These are phyloP conservation scores for Tineola bisselliella DNA, from an alignment of 2,888 invertebrate species.

Conservation along the genomic window DNA sequence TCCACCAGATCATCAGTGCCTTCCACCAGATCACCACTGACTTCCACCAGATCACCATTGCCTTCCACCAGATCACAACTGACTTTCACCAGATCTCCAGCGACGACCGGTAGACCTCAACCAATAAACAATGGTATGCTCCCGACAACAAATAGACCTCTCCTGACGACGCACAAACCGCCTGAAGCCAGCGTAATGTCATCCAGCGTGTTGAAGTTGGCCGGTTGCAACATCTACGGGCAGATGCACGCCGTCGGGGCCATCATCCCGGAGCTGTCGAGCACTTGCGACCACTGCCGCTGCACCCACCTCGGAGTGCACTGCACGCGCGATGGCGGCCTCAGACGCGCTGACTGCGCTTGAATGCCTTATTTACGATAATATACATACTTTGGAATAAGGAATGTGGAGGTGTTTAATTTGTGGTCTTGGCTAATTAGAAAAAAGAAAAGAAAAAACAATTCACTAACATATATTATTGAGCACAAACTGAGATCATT, in stretches of 20 bases:
- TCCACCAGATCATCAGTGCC: not conserved
- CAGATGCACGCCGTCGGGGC: constrained; percentile 86
- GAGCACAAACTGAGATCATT: too few species aligned
- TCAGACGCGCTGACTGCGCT: too few species aligned
- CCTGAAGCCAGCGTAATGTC: constrained; percentile 25
- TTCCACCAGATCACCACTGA: not conserved
- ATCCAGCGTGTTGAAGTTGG: constrained; percentile 72
- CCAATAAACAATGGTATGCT: constrained; percentile 19
- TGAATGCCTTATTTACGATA: too few species aligned
- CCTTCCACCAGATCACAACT: constrained; percentile 20
- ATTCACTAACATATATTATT: too few species aligned
- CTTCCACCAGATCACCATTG: constrained; percentile 19
- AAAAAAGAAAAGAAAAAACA: too few species aligned
- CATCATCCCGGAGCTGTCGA: constrained; percentile 83
- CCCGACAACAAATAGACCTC: not conserved
- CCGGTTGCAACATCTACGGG: constrained; percentile 91
- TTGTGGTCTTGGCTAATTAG: too few species aligned
- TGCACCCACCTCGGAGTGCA: constrained; percentile 89
- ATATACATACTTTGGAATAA: too few species aligned
- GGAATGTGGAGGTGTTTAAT: too few species aligned
- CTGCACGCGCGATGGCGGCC: too few species aligned
- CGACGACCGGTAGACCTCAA: constrained; percentile 21
- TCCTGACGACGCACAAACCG: not conserved
- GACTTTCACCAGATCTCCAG: constrained; percentile 17
- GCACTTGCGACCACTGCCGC: constrained; percentile 83